Percentiles rank a stretch among this genome's conserved stretches.
phyloP scores from a whole-genome alignment of 2,113 vertebrate species.

The Cynoglossus semilaevis region DNA sequence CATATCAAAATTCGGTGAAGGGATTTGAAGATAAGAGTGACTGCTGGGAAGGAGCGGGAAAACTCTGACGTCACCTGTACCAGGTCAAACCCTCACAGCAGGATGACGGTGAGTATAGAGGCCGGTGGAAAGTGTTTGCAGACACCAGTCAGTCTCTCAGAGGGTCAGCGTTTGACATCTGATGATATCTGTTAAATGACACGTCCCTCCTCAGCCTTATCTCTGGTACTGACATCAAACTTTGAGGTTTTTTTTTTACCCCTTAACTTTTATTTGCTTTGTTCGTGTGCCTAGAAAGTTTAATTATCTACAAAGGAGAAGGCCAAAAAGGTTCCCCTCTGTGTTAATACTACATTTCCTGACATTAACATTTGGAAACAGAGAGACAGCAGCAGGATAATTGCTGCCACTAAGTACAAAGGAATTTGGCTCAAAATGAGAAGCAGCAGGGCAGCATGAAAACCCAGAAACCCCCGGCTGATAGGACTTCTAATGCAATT shows the following conservation, averaged over 20 bases:
- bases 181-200: not conserved
- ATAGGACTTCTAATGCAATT: conserved; percentile 27
- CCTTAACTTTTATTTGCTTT: not conserved
- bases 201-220: not conserved
- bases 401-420: conserved; percentile 26
- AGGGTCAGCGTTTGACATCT: not conserved
- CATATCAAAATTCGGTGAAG: conserved; percentile 7
- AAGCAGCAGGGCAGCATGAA: conserved; percentile 33
- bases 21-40: conserved; percentile 11
- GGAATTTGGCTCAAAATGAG: conserved; percentile 28
- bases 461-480: conserved; percentile 17
- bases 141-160: not conserved
- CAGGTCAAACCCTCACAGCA: not conserved
- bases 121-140: not conserved
- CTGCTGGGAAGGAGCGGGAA: conserved; percentile 8
- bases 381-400: conserved; percentile 25
- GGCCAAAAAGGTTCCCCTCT: not conserved
- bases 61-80: conserved; percentile 3
- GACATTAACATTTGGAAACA: conserved; percentile 11
- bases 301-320: conserved; percentile 18
- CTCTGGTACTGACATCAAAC: not conserved
- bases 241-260: not conserved
- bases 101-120: not conserved
- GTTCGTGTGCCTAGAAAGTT: not conserved
- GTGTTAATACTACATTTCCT: conserved; percentile 22